phyloP scores from a whole-genome alignment of 2,888 invertebrate species.

The Lochmaea capreae region DNA sequence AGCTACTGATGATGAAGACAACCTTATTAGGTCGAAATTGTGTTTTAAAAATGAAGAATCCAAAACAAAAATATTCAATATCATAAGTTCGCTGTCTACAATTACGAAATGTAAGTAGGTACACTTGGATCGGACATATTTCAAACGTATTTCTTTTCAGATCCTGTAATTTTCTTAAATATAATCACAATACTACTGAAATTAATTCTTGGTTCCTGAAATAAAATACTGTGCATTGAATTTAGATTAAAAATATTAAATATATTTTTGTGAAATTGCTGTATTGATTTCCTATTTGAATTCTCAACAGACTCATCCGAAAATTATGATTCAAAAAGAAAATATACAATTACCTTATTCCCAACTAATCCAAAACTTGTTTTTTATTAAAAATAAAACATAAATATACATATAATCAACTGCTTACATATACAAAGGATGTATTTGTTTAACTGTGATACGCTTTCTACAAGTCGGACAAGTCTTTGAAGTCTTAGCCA shows the following conservation, averaged over 20 bases:
- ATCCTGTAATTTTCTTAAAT: conserved; percentile 93
- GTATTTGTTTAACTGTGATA: conserved; percentile 32
- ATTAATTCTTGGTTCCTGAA: conserved; percentile 80
- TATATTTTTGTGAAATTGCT: background rate
- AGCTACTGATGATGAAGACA: conserved; percentile 30
- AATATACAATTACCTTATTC: too few species aligned
- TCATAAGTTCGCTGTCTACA: conserved; percentile 92
- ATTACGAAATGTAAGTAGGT: conserved; percentile 89
- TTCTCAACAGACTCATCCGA: too few species aligned
- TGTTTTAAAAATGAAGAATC: conserved; percentile 55
- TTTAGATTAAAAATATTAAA: background rate
- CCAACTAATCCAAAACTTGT: too few species aligned
- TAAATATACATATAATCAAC: background rate
- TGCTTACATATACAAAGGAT: conserved; percentile 33
- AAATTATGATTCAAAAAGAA: too few species aligned
- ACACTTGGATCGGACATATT: background rate
- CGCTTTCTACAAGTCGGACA: conserved; percentile 38
- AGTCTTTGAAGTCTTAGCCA: conserved; percentile 22
- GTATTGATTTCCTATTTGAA: too few species aligned
- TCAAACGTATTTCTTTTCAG: conserved; percentile 74
- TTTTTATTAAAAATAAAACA: background rate
- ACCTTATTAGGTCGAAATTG: conserved; percentile 25
- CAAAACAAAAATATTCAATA: conserved; percentile 88
- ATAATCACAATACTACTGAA: conserved; percentile 88
- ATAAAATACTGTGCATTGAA: background rate